Evolutionary conservation across 1,140 invertebrate species (phyloP), one percentile per base, ranked within the genome.

Genomic region (Oryctes rhinoceros): DNA sequence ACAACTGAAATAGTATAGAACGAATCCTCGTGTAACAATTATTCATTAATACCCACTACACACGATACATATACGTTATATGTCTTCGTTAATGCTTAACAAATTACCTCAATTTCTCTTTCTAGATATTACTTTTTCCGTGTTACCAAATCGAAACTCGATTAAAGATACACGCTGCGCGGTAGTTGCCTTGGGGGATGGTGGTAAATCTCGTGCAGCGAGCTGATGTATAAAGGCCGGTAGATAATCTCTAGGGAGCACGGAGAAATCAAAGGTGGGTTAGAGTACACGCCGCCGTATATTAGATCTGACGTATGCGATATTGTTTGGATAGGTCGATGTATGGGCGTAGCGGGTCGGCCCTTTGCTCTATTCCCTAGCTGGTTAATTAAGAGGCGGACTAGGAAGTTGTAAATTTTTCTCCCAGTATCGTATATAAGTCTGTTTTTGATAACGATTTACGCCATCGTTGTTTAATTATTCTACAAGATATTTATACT

Each of bases 341-440:
- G 53, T 59, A 59, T 35, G 65, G 35, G 24, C 13, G 65, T 35
- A 71, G 18, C 24, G 20, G 35, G 6, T 35, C 65, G 9, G 65
- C 7, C 24, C 65, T 20, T 37, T 10, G 39, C 24, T 30, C 24
- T 71, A 37, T 30, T 71, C 65, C 35, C 24, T 71, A 71, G 65
- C 9, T 71, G 24, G 65, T 71, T 71, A 71, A 71, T 71, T 71
- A 71, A 71, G 65, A 71, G 65, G 65, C 65, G 65, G 65, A 35
- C 65, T 71, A 71, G 65, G 65, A 71, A 71, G 65, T 71, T 35
- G 24, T 71, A 71, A 71, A 35, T 71, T 71, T 71, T 71, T 71
- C 35, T 24, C 11, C 9, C 1, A 30, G 24, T 30, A 67, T 30
- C 62, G 62, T 18, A 13, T 11, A 6, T 18, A 71, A 71, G 24